These are phyloP conservation scores for Lithophane semibrunnea DNA, from an alignment of 2,888 invertebrate genomes.

Conservation along the genomic window DNA sequence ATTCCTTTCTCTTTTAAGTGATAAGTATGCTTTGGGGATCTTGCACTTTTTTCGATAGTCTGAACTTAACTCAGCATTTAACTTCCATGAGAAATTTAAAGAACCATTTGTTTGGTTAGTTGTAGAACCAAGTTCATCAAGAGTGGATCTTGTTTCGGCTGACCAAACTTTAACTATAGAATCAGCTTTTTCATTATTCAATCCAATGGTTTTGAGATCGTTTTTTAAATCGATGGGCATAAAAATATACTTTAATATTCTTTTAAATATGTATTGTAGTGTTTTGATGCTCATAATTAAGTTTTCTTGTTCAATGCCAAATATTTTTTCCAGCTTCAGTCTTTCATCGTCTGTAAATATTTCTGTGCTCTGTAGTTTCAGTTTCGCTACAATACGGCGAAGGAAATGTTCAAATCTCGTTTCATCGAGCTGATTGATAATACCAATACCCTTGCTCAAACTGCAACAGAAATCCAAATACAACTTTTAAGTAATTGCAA, in stretches of 20 bases:
- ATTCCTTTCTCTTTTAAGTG: constrained; percentile 69
- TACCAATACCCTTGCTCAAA: constrained; percentile 78
- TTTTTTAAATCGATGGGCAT: constrained; percentile 84
- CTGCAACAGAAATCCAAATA: constrained; percentile 72
- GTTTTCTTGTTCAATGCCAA: constrained; percentile 78
- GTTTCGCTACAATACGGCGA: constrained; percentile 80
- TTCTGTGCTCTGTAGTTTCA: constrained; percentile 79
- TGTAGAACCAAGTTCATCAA: constrained; percentile 78
- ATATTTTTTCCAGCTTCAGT: constrained; percentile 82
- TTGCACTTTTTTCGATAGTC: constrained; percentile 83
- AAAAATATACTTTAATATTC: constrained; percentile 83
- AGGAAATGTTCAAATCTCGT: constrained; percentile 85
- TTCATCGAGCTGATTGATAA: constrained; percentile 82
- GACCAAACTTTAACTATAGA: constrained; percentile 85
- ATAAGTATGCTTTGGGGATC: constrained; percentile 83
- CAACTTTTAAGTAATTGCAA: background rate
- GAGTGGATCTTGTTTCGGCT: constrained; percentile 79
- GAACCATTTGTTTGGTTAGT: constrained; percentile 70
- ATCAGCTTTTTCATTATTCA: constrained; percentile 81
- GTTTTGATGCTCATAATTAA: constrained; percentile 82
- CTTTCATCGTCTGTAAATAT: constrained; percentile 84
- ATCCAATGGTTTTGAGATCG: constrained; percentile 79
- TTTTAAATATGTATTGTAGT: constrained; percentile 81
- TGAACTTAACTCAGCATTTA: constrained; percentile 87
- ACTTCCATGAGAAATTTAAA: constrained; percentile 81